Base-by-base conservation (phyloP, 2,888 invertebrate species). In the Sarcophaga caerulescens region DNA sequence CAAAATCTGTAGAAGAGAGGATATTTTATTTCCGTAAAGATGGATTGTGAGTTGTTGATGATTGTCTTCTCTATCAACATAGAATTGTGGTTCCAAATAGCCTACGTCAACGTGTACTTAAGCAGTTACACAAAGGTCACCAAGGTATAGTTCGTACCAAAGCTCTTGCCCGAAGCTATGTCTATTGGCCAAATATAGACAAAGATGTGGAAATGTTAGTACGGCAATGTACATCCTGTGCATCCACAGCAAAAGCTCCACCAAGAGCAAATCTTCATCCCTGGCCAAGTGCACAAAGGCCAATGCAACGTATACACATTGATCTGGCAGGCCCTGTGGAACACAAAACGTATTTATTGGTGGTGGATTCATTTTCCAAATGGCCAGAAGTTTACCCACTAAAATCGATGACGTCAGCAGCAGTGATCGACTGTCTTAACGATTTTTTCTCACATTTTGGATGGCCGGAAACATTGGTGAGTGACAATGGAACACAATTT, bases 121-220 rank as follows among this genome's bases (percentile, higher is more conserved):
- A 78, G 14, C 78, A 85, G 57, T 69, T 90, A 4, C 89, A 89
- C 73, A 70, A 63, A 14, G 78, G 88, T 17, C 90, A 91, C 69
- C 87, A 88, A 8, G 90, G 90, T 12, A 87, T 90, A 8, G 89
- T 88, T 10, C 87, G 89, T 21, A 90, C 65, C 11, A 65, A 65
- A 65, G 25, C 25, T 17, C 25, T 65, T 65, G 65, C 65, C 35
- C 6, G 65, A 14, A 65, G 65, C 25, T 65, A 65, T n/a, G 65
- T 65, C 35, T 69, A 87, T 85, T 90, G 90, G 89, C 90, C 90
- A n/a, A 85, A 83, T 10, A 83, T 91, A 52, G 89, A 90, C 77
- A 63, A 84, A 11, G 89, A 90, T 21, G 89, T 90, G 0, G 62
- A 78, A 62, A 47, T 23, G 21, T 44, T 78, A 6, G 76, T 75